A percentile compares a stretch with the other conserved stretches of the same genome.
Conservation (phyloP, 2,888 invertebrate genomes). For the Escarpia spicata region DNA sequence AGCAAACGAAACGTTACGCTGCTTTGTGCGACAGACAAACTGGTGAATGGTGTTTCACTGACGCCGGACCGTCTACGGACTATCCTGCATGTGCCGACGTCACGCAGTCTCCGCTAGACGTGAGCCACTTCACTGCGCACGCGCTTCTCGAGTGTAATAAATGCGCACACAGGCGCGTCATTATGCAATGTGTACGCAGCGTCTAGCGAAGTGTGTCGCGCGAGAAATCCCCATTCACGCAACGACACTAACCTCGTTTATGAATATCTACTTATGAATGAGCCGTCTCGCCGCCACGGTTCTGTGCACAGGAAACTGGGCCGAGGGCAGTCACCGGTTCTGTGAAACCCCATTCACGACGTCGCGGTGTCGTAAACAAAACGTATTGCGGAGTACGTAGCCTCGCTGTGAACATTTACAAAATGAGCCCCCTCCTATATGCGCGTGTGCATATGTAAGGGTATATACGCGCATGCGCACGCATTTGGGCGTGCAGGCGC, state of each 20-base stretch:
- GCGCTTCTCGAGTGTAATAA: background rate
- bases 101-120: background rate
- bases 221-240: background rate
- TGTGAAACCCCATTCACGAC: background rate
- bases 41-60: background rate
- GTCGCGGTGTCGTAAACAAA: background rate
- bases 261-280: background rate
- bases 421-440: background rate
- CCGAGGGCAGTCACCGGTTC: background rate
- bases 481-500: background rate
- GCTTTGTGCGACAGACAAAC: background rate
- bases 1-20: background rate
- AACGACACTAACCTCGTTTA: background rate
- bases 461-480: background rate
- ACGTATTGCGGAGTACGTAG: background rate
- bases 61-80: constrained; percentile 6
- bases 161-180: constrained; percentile 8
- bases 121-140: too few species aligned
- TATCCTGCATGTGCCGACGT: background rate
- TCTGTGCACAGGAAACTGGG: background rate
- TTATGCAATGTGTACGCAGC: background rate
- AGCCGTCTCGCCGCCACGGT: background rate
- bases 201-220: background rate
- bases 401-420: background rate
- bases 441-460: background rate